Conservation (phyloP, 2,797 vertebrate species). For the Jordanella pulchra region DNA sequence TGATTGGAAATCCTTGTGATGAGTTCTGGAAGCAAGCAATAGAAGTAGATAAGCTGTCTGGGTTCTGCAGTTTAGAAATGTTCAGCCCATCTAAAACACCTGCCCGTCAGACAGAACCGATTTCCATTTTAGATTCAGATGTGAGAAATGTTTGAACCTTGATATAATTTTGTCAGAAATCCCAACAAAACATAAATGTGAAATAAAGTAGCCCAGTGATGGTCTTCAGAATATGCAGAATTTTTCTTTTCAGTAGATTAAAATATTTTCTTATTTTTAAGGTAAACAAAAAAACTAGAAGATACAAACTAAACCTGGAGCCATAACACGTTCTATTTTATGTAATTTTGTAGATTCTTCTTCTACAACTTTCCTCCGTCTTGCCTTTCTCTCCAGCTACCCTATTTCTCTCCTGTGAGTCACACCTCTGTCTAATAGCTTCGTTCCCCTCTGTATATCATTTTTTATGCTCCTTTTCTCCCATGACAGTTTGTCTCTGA, state of each 20-base stretch:
- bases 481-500: slow-evolving; percentile 1
- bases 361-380: background rate
- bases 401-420: background rate
- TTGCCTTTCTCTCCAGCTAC: background rate
- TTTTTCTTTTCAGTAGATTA: background rate
- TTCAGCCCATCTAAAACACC: background rate
- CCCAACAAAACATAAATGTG: background rate
- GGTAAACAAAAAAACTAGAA: background rate
- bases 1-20: background rate
- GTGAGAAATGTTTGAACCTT: background rate
- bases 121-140: background rate
- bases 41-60: background rate
- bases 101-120: background rate
- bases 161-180: background rate
- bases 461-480: background rate
- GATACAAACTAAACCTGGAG: background rate
- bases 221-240: background rate
- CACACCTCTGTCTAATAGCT: slow-evolving; percentile 10
- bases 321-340: background rate
- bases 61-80: background rate
- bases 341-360: background rate
- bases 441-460: background rate
- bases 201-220: background rate
- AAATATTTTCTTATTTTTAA: background rate
- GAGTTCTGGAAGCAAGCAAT: background rate